phyloP scores from a whole-genome alignment of 2,113 vertebrate species.

The Eclectus roratus region DNA sequence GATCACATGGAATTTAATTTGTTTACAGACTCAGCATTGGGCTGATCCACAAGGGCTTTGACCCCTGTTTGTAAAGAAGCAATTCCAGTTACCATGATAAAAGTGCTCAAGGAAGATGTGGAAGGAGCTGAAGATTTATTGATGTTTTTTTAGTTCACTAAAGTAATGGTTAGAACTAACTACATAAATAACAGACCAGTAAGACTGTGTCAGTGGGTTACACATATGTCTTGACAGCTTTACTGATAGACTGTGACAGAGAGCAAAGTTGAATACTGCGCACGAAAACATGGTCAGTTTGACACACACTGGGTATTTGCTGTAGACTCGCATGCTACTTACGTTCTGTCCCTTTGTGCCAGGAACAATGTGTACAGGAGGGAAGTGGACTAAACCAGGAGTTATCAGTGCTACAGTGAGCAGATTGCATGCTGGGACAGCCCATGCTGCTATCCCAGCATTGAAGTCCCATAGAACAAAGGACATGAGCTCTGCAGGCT shows the following conservation, averaged over 20 bases:
- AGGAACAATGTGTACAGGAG: background rate
- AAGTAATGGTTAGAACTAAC: background rate
- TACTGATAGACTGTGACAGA: background rate
- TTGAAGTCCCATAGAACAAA: fast-evolving
- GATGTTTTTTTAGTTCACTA: background rate
- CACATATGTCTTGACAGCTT: background rate
- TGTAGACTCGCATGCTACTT: background rate
- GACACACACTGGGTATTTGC: background rate
- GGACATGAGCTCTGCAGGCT: background rate
- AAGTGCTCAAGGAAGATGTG: background rate
- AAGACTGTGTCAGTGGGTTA: background rate
- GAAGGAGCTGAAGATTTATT: background rate
- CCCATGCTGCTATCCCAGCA: background rate
- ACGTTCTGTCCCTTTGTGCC: background rate
- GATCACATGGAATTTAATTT: slow-evolving; percentile 43
- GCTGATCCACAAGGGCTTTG: background rate
- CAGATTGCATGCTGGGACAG: background rate
- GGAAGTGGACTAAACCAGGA: background rate
- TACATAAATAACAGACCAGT: background rate
- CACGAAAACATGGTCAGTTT: background rate
- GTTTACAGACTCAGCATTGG: slow-evolving; percentile 9
- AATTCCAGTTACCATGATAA: background rate
- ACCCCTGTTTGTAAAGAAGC: background rate
- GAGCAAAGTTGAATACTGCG: background rate
- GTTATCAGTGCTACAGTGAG: background rate